phyloP scores from a whole-genome alignment of 2,113 vertebrate genomes.

The Cynopterus brachyotis region DNA sequence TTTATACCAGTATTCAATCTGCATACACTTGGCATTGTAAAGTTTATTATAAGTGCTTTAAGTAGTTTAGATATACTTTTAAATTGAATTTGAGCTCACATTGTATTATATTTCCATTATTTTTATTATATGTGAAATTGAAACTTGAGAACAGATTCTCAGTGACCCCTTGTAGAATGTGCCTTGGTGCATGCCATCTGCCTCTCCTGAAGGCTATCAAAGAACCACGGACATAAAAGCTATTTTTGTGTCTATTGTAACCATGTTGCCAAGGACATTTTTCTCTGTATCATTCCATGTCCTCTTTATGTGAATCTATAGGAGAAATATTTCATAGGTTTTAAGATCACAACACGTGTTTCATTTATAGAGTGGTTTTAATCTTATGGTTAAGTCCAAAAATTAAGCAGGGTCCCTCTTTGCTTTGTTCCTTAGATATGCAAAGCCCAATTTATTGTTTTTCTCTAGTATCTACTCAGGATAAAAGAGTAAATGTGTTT shows the following conservation, averaged over 20 bases:
- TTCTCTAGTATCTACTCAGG: neutral
- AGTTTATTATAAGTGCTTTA: neutral
- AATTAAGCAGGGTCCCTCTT: conserved; percentile 7
- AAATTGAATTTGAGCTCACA: conserved; percentile 36
- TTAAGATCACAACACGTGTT: conserved; percentile 43
- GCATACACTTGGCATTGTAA: neutral
- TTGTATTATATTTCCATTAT: neutral
- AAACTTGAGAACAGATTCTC: conserved; percentile 6
- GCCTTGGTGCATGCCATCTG: neutral
- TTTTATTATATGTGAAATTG: neutral
- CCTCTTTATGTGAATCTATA: neutral
- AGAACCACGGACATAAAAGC: neutral
- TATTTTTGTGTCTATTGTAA: neutral
- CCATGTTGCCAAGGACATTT: neutral
- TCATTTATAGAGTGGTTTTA: conserved; percentile 36
- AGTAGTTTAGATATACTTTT: neutral
- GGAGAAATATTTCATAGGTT: conserved; percentile 48
- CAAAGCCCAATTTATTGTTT: neutral
- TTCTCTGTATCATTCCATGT: neutral
- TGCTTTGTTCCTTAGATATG: neutral
- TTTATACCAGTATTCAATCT: neutral
- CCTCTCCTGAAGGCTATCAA: neutral
- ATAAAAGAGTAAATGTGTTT: neutral
- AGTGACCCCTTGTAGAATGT: neutral
- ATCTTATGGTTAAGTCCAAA: neutral